Evolutionary conservation across 2,888 invertebrate species (phyloP), one percentile per base, ranked within the genome.

Genomic region (Ornithoptera alexandrae): DNA sequence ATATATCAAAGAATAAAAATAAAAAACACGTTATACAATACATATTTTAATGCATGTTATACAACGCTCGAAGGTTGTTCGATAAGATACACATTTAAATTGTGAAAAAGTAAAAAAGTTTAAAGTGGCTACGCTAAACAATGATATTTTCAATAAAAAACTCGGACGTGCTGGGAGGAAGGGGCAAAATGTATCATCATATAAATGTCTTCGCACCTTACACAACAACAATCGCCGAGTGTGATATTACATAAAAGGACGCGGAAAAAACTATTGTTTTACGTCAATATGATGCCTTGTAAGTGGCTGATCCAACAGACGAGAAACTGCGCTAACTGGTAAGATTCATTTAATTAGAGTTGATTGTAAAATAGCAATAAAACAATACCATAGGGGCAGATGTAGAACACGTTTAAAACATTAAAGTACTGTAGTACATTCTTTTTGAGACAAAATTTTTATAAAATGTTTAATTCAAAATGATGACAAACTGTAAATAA

Each of bases 241-340:
- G 39, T 39, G 15, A 18, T 39, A 60, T 8, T 36, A 18, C 60
- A 15, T 60, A 15, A n/a, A 18, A 12, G 46, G 18, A 60, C 20
- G 36, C 17, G 5, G 8, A 53, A 17, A 53, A n/a, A 18, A 42
- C n/a, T 30, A 46, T 12, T 61, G 36, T 30, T 17, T 22, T 3
- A 30, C 3, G 6, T 57, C 22, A 64, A 57, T 57, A 69, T 65
- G 57, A 56, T 59, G 53, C 60, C 57, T 20, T 61, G 56, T 46
- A 69, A 69, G 24, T 69, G 65, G 69, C 30, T 65, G 15, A 10
- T 61, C 12, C 56, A 50, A 39, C 22, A 60, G 24, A 24, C 56
- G 17, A 69, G 69, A 62, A 30, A 61, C 24, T 69, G 61, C 61
- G 53, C 36, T 42, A 69, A 65, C 36, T 69, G 69, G 69, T 69